Conservation (phyloP, 2,113 vertebrate genomes). For the Calyptomena viridis region DNA sequence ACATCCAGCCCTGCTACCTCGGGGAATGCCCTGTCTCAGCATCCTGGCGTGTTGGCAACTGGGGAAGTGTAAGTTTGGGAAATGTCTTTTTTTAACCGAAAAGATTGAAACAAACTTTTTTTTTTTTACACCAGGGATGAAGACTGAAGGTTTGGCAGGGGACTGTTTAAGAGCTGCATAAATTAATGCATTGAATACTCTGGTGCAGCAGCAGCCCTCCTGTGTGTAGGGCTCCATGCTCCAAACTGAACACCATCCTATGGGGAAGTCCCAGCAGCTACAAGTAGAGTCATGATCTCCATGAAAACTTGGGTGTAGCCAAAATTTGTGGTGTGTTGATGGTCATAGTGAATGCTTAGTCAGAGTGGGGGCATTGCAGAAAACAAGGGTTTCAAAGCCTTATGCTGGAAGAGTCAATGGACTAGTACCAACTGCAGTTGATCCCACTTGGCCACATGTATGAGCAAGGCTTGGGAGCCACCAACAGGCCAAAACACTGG, state of each 20-base stretch:
- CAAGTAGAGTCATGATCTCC: not conserved
- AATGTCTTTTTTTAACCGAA: not conserved
- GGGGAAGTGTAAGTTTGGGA: slow-evolving; percentile 85
- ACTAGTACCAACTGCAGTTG: not conserved
- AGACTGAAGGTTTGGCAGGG: not conserved
- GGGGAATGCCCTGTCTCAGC: slow-evolving; percentile 76
- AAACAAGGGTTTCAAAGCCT: not conserved
- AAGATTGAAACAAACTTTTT: not conserved
- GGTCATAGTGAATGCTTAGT: not conserved
- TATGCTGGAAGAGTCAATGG: not conserved
- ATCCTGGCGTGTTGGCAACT: slow-evolving; percentile 90
- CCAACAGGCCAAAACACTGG: not conserved
- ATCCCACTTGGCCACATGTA: not conserved
- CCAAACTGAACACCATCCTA: accelerated
- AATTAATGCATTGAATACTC: not conserved
- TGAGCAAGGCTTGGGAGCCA: not conserved
- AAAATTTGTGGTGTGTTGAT: not conserved
- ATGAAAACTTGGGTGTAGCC: not conserved
- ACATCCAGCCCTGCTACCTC: slow-evolving; percentile 83
- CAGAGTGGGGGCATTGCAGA: not conserved
- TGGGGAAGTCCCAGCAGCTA: not conserved
- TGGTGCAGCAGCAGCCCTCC: accelerated
- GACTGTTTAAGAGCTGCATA: not conserved
- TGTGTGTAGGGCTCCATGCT: not conserved
- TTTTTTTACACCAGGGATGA: not conserved